Evolutionary conservation across 2,888 invertebrate genomes (phyloP).

Genomic region (Tuberolachnus salignus): DNA sequence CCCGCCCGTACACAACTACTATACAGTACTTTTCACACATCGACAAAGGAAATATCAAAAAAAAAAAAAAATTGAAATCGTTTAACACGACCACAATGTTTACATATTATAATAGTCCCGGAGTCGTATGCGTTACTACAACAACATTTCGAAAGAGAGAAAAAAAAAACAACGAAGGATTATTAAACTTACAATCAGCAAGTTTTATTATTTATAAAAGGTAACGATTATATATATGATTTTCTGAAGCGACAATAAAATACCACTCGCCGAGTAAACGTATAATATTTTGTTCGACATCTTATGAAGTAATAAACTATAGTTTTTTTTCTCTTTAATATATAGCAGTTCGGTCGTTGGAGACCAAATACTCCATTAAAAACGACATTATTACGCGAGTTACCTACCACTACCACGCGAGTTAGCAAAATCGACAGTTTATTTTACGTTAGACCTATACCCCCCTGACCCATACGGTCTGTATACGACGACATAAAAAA

Average conservation of each 20-base stretch:
- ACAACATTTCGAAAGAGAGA: not conserved
- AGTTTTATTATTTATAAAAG: not conserved
- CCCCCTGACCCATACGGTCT: no score
- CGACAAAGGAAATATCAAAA: not conserved
- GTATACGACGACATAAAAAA: slow-evolving; percentile 29
- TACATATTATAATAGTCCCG: not conserved
- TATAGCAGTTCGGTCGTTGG: slow-evolving; percentile 1
- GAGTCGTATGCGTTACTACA: not conserved
- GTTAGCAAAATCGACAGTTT: slow-evolving; percentile 41
- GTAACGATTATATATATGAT: not conserved
- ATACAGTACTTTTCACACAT: not conserved
- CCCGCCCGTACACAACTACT: no score
- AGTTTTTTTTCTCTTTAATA: no score
- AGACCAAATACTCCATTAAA: slow-evolving; percentile 40
- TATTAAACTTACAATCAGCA: not conserved
- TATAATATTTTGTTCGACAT: slow-evolving; percentile 25
- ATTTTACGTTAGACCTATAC: slow-evolving; percentile 1
- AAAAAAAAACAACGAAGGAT: not conserved
- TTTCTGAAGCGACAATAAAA: not conserved
- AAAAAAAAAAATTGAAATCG: slow-evolving; percentile 9
- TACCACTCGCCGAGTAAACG: not conserved
- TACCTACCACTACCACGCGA: not conserved
- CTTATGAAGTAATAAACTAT: slow-evolving; percentile 37
- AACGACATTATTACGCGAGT: not conserved
- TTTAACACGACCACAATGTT: not conserved